Evolutionary conservation across 2,797 vertebrate genomes (phyloP).

Genomic region (Sebastes steindachneri): DNA sequence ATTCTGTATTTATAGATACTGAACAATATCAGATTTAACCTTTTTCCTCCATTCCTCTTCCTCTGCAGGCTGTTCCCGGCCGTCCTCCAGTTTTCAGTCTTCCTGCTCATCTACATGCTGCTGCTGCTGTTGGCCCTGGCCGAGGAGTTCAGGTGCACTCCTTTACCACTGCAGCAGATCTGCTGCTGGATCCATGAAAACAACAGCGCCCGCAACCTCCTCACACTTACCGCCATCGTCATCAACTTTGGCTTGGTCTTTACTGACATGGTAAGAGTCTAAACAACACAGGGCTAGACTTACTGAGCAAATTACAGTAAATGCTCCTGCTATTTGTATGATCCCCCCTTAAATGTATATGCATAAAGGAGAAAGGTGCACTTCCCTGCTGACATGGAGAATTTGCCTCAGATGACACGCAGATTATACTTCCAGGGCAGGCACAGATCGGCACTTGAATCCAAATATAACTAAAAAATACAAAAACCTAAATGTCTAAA

Average conservation of each 20-base stretch:
- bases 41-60: neutral
- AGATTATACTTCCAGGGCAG: neutral
- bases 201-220: slow-evolving; percentile 80
- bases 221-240: slow-evolving; percentile 78
- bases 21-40: neutral
- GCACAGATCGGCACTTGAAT: neutral
- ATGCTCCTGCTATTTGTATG: neutral
- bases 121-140: slow-evolving; percentile 80
- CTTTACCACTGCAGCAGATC: slow-evolving; percentile 69
- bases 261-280: slow-evolving; percentile 78
- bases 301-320: neutral
- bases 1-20: neutral
- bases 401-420: neutral
- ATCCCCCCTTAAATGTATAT: neutral
- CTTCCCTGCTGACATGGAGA: neutral
- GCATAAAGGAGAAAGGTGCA: neutral
- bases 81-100: slow-evolving; percentile 74
- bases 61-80: slow-evolving; percentile 66
- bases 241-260: slow-evolving; percentile 79
- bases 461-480: neutral
- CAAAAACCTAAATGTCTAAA: neutral
- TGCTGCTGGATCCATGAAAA: slow-evolving; percentile 86
- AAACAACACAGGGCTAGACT: neutral
- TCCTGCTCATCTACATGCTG: slow-evolving; percentile 76
- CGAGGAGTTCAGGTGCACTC: slow-evolving; percentile 80